A percentile compares a stretch with the other conserved stretches of the same genome.
Conservation (phyloP, 2,888 invertebrate species). For the Rhamnusium bicolor region DNA sequence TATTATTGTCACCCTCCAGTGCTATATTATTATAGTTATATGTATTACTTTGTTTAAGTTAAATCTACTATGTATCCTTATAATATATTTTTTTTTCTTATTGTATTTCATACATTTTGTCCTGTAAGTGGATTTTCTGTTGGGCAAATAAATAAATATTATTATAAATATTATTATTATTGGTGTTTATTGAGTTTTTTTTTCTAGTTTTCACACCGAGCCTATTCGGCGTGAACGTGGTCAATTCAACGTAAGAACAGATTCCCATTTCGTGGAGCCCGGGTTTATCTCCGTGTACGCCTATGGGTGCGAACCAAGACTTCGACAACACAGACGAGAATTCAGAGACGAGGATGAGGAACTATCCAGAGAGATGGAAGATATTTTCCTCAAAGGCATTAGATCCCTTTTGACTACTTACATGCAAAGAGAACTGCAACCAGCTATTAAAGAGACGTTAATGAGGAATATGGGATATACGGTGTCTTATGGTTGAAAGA, state of each 20-base stretch:
- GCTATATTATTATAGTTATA: too few relatives aligned
- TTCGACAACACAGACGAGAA: conserved; percentile 63
- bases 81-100: too few relatives aligned
- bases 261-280: conserved; percentile 88
- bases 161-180: too few relatives aligned
- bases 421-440: conserved; percentile 88
- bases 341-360: conserved; percentile 73
- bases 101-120: too few relatives aligned
- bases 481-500: conserved; percentile 81
- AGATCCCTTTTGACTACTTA: conserved; percentile 85
- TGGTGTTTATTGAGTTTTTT: too few relatives aligned
- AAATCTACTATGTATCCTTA: too few relatives aligned
- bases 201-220: conserved; percentile 77
- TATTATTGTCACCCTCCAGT: too few relatives aligned
- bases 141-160: too few relatives aligned
- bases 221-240: conserved; percentile 80
- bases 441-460: conserved; percentile 88
- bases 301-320: conserved; percentile 80
- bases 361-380: conserved; percentile 86
- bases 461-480: conserved; percentile 93
- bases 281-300: conserved; percentile 90
- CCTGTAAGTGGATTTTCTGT: too few relatives aligned
- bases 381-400: conserved; percentile 85
- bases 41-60: too few relatives aligned
- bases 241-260: conserved; percentile 83